These are phyloP conservation scores for Euwallacea fornicatus DNA, from an alignment of 1,140 invertebrate species.

Conservation along the genomic window DNA sequence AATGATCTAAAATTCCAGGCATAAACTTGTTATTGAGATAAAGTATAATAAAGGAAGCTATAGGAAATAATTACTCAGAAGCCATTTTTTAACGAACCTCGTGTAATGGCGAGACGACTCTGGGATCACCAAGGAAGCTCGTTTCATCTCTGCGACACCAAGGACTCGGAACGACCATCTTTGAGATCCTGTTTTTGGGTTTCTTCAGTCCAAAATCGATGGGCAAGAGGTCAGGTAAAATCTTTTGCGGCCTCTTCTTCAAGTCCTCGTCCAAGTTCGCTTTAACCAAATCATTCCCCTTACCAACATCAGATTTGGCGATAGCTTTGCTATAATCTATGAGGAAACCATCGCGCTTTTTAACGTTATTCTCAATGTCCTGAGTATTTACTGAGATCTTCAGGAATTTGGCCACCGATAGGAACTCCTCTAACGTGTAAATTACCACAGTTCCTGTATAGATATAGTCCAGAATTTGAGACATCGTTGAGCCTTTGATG, in stretches of 20 bases:
- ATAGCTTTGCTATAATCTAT: neutral
- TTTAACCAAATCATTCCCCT: too few relatives aligned
- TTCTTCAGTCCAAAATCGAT: constrained; percentile 36
- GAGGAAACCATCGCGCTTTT: neutral
- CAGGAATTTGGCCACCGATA: constrained; percentile 43
- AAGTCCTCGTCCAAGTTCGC: neutral
- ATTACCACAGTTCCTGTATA: constrained; percentile 49
- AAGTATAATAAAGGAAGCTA: too few relatives aligned
- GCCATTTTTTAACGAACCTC: too few relatives aligned
- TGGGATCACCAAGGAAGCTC: constrained; percentile 46
- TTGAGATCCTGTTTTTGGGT: constrained; percentile 41
- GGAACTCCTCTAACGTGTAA: constrained; percentile 46
- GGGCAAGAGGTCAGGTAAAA: constrained; percentile 48
- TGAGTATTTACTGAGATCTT: constrained; percentile 43
- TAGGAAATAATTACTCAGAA: too few relatives aligned
- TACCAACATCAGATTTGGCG: neutral
- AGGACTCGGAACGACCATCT: constrained; percentile 49
- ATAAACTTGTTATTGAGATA: too few relatives aligned
- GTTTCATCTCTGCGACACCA: constrained; percentile 45
- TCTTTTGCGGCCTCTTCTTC: constrained; percentile 37
- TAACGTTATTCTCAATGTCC: constrained; percentile 10
- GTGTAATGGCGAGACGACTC: constrained; percentile 32
- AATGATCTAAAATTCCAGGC: too few relatives aligned
- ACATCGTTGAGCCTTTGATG: constrained; percentile 46
- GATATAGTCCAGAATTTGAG: constrained; percentile 52